Conservation (phyloP, 2,113 vertebrate species). For the Theristicus caerulescens region DNA sequence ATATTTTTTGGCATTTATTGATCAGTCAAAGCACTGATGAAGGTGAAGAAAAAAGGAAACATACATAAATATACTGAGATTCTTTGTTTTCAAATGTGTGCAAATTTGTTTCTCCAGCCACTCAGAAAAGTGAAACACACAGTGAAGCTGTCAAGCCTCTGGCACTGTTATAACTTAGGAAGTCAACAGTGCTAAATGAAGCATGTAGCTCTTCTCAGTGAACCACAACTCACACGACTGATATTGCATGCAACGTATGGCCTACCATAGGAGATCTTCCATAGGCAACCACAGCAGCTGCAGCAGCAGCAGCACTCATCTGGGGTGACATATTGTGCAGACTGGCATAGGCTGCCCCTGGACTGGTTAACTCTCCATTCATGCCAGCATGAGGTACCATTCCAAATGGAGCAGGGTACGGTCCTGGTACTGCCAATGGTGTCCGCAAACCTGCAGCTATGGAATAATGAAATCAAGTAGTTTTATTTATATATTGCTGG, state of each 20-base stretch:
- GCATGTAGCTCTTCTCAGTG: not conserved
- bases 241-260: not conserved
- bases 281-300: slow-evolving; percentile 88
- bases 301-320: slow-evolving; percentile 89
- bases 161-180: not conserved
- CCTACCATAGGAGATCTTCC: slow-evolving; percentile 93
- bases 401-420: slow-evolving; percentile 88
- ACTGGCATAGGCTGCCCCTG: slow-evolving; percentile 89
- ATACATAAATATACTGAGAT: not conserved
- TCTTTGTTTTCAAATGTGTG: not conserved
- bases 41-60: not conserved
- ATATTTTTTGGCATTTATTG: not conserved
- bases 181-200: slow-evolving; percentile 1
- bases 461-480: not conserved
- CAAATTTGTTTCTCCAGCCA: not conserved
- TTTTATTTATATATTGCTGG: not conserved
- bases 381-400: slow-evolving; percentile 92
- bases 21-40: not conserved
- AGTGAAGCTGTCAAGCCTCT: not conserved
- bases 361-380: slow-evolving; percentile 90
- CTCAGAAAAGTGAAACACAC: not conserved
- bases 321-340: slow-evolving; percentile 97
- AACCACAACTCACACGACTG: not conserved
- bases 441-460: slow-evolving; percentile 89
- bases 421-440: slow-evolving; percentile 89